phyloP scores from a whole-genome alignment of 2,888 invertebrate genomes.

The Lymantria dispar region DNA sequence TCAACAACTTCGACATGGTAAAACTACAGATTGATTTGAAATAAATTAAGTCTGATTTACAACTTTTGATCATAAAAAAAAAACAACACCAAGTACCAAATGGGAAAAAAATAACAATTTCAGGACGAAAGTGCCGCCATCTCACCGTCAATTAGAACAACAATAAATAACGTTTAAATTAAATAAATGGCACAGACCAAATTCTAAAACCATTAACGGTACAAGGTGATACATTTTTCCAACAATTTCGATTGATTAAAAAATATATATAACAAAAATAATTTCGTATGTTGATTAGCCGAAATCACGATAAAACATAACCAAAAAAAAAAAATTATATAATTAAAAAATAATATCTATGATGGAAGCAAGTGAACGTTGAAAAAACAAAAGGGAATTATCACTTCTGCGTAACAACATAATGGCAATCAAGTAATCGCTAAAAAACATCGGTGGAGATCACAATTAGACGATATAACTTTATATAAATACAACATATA shows the following conservation, averaged over 20 bases:
- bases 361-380: conserved; percentile 75
- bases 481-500: conserved; percentile 81
- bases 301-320: conserved; percentile 63
- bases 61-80: conserved; percentile 52
- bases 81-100: conserved; percentile 78
- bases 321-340: conserved; percentile 39
- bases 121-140: conserved; percentile 63
- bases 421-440: conserved; percentile 79
- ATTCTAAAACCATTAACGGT: conserved; percentile 65
- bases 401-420: conserved; percentile 68
- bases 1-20: conserved; percentile 54
- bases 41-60: conserved; percentile 56
- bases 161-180: conserved; percentile 72
- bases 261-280: conserved; percentile 57
- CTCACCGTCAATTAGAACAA: conserved; percentile 54
- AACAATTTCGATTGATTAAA: conserved; percentile 53
- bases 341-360: conserved; percentile 60
- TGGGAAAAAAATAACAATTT: conserved; percentile 35
- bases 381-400: conserved; percentile 57
- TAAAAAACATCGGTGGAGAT: conserved; percentile 83
- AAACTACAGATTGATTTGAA: conserved; percentile 60
- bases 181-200: conserved; percentile 81
- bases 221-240: conserved; percentile 66
- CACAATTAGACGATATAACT: conserved; percentile 78
- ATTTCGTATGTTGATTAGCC: conserved; percentile 57